Evolutionary conservation across 2,113 vertebrate species (phyloP), one percentile per base, ranked within the genome.

Genomic region (Gnathonemus echidnorhynchus): DNA sequence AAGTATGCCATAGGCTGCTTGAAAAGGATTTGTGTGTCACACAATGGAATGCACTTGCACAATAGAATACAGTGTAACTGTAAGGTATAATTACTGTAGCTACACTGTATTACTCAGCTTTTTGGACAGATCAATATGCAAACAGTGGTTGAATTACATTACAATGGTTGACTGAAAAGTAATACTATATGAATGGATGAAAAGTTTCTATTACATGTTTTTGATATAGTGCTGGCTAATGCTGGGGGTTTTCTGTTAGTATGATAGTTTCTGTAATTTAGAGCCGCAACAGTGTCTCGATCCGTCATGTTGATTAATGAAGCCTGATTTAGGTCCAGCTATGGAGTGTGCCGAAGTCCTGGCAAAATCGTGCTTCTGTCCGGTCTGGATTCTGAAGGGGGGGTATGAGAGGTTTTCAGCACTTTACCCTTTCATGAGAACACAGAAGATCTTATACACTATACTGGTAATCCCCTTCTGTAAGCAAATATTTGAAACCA

Each of bases 401-500:
- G 97, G 97, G 5, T 97, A 96, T 90, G 93, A 90, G 90, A 74
- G 0, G n/a, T 97, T 98, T 91, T 96, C 97, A 3, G 94, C 95
- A 7, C 91, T 92, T 53, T 97, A 97, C 88, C 95, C 94, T 45
- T 97, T 97, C 90, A 93, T 97, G 90, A 95, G 95, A 90, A 96
- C 96, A 1, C 95, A 96, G 90, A 97, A 95, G 92, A 95, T 95
- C 10, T 9, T 97, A 45, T 98, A 97, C 95, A 97, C 96, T 92
- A 96, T 97, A 9, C 95, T 92, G 95, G 98, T 98, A 93, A 95
- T 58, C 87, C 42, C 35, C 53, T 42, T 24, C 21, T 24, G 83
- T 85, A 85, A n/a, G 83, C 42, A 48, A 85, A 48, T 85, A 70
- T 24, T 48, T 48, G 19, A 88, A 35, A 77, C 11, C 3, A 35